Conservation (phyloP, 2,797 vertebrate species). For the Lagodon rhomboides region DNA sequence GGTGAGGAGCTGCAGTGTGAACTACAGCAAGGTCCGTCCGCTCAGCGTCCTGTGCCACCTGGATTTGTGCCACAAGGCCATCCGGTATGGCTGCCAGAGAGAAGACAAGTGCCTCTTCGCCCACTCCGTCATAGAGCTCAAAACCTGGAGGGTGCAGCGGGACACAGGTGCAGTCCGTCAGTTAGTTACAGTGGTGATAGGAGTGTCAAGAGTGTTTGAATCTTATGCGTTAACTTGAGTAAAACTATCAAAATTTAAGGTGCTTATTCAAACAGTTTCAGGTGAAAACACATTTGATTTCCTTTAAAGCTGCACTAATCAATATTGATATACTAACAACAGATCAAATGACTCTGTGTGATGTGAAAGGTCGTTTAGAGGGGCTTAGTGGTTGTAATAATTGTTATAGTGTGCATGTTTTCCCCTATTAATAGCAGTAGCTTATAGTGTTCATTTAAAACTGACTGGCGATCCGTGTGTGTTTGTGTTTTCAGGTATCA, state of each 20-base stretch:
- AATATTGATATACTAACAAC: not conserved
- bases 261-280: no score
- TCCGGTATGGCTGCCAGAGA: conserved; percentile 89
- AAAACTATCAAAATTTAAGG: not conserved
- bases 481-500: conserved; percentile 87
- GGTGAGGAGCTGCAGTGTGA: conserved; percentile 87
- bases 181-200: no score
- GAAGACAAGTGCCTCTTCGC: conserved; percentile 91
- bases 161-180: conserved; percentile 86
- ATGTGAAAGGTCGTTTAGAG: no score
- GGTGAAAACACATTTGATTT: not conserved
- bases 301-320: not conserved
- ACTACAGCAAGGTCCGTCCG: conserved; percentile 94
- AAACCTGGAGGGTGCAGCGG: conserved; percentile 94
- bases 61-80: conserved; percentile 90
- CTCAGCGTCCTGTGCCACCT: conserved; percentile 89
- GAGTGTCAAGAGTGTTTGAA: no score
- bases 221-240: not conserved
- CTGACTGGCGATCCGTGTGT: not conserved
- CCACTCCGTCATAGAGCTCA: conserved; percentile 95
- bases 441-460: not conserved
- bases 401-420: no score
- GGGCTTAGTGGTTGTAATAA: no score
- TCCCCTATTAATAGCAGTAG: not conserved
- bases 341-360: no score